Base-by-base conservation (phyloP, 2,113 vertebrate genomes). In the Pachyramphus minor region DNA sequence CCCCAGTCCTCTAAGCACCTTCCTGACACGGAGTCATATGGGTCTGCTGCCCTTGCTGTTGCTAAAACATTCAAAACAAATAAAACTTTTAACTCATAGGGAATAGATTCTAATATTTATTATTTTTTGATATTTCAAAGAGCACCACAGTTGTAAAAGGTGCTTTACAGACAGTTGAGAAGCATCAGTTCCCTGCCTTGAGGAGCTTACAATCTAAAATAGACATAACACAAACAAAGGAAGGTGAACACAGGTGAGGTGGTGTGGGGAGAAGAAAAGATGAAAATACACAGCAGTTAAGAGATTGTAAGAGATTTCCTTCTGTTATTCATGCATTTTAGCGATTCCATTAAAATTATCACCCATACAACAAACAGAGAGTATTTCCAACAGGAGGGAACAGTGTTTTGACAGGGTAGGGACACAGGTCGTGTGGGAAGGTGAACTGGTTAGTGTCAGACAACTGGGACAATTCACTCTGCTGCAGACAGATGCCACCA, bases 151-250 rank as follows among this genome's bases (percentile, higher is more conserved):
- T 63, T 93, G 84, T 89, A 85, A 89, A 93, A 95, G 92, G 93
- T 85, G 95, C 92, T 96, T 96, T 97, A 95, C 95, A 96, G 86
- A 96, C 95, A 96, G 81, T 95, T 69, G 87, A 96, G 95, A 96
- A 93, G 87, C 90, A 93, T 93, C 84, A 77, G 81, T 92, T 94
- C 95, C 93, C 92, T 97, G 93, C 95, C 95, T 95, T 94, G 95
- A 96, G 95, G 92, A 97, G 94, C 96, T 95, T 95, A 96, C 95
- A 97, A 95, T 97, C 95, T 96, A 97, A 93, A 89, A 73, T 28
- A 91, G 75, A 95, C 84, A 81, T 79, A 96, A 95, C 94, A 92
- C 82, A 87, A 84, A 88, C 83, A 92, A 71, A 92, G 87, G 90
- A 89, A 75, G 72, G 85, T 94, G 88, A 95, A 83, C 81, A 88